Percentiles rank a stretch among this genome's conserved stretches.
phyloP scores from a whole-genome alignment of 2,113 vertebrate genomes.

The Sinocyclocheilus grahami region DNA sequence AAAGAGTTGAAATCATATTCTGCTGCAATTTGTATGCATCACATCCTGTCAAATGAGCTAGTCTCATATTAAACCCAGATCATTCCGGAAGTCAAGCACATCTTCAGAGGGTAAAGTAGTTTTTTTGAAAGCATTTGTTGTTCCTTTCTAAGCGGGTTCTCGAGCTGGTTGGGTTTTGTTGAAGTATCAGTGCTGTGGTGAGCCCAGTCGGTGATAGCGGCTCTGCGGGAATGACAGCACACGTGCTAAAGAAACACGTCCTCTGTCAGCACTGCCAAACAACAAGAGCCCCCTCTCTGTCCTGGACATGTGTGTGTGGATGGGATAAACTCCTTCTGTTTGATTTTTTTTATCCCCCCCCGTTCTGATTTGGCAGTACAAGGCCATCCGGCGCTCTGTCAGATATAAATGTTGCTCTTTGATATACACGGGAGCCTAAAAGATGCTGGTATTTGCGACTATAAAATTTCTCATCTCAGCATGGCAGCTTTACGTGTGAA shows the following conservation, averaged over 20 bases:
- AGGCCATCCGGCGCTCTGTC: constrained; percentile 67
- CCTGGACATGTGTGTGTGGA: constrained; percentile 39
- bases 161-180: constrained; percentile 25
- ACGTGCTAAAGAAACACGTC: constrained; percentile 77
- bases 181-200: constrained; percentile 19
- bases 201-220: constrained; percentile 81
- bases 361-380: constrained; percentile 64
- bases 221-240: constrained; percentile 82
- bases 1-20: not conserved
- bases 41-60: not conserved
- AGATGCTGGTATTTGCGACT: constrained; percentile 71
- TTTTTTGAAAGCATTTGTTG: constrained; percentile 4
- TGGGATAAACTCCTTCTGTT: constrained; percentile 44
- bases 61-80: not conserved
- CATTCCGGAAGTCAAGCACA: constrained; percentile 10
- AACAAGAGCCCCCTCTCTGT: constrained; percentile 47
- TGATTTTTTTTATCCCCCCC: constrained; percentile 54
- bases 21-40: not conserved
- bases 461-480: constrained; percentile 54
- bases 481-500: constrained; percentile 61
- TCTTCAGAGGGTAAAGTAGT: constrained; percentile 8
- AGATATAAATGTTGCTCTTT: constrained; percentile 78
- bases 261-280: constrained; percentile 46
- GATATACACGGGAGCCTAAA: constrained; percentile 76
- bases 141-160: constrained; percentile 2